Conservation (phyloP, 2,113 vertebrate species). For the Cottus gobio region DNA sequence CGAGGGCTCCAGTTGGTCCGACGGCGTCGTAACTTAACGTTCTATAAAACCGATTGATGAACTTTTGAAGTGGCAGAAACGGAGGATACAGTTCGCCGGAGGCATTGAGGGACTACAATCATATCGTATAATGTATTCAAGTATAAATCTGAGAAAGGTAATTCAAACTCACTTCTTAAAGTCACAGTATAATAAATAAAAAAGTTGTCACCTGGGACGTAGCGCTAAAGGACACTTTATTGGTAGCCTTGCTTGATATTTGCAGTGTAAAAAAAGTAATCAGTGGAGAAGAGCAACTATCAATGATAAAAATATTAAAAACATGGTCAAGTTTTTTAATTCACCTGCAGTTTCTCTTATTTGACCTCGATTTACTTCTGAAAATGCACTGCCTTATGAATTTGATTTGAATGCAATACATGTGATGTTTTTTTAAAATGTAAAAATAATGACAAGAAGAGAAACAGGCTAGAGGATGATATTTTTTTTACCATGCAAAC, state of each 20-base stretch:
- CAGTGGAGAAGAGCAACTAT: not conserved
- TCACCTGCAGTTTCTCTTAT: not conserved
- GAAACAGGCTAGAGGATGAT: not conserved
- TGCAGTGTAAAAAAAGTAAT: not conserved
- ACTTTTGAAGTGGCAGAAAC: slow-evolving; percentile 23
- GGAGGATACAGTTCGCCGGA: slow-evolving; percentile 1
- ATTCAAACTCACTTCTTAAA: not conserved
- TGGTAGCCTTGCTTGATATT: not conserved
- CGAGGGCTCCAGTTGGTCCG: not conserved
- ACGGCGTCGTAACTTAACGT: slow-evolving; percentile 25
- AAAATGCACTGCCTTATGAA: not conserved
- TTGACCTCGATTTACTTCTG: not conserved
- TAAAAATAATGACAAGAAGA: not conserved
- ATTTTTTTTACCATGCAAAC: not conserved
- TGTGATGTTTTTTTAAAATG: not conserved
- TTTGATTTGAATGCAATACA: not conserved
- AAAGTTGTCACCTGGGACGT: not conserved
- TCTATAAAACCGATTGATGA: slow-evolving; percentile 53
- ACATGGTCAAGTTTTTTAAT: not conserved
- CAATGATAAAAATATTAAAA: not conserved
- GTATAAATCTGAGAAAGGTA: not conserved
- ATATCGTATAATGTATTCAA: slow-evolving; percentile 3
- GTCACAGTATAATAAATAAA: not conserved
- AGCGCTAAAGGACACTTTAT: not conserved
- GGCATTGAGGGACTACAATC: not conserved